Evolutionary conservation across 2,888 invertebrate species (phyloP), one percentile per base, ranked within the genome.

Genomic region (Dorcus parallelipipedus): DNA sequence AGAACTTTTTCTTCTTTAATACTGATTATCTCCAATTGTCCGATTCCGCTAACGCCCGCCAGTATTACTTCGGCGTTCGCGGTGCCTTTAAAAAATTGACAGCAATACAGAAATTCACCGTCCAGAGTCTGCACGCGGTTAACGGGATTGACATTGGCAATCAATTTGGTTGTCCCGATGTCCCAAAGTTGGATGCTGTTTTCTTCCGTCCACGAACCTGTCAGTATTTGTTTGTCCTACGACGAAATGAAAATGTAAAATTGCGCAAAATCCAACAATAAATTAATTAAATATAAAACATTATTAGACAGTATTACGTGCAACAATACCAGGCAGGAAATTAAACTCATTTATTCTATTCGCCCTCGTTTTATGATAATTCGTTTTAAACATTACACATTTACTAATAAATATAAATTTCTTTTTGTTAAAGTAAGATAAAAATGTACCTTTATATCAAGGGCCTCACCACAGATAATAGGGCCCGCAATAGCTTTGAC

Each of bases 131-230:
- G 78, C 38, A 81, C 73, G 47, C 84, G 73, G 66, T 85, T 85
- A 59, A 79, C 78, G 0, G 81, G 81, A 38, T 78, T 73, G 40
- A 85, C 71, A 10, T 80, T 72, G 54, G 74, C 78, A 9, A 83
- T 63, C 40, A 79, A 72, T 68, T 81, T 82, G 58, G 77, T 81
- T 1, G 81, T 81, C 5, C 71, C 74, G 42, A 84, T 63, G 61
- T 86, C 84, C 84, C 84, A 85, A 0, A 82, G 67, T 38, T 81
- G 78, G 1, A 85, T 71, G 17, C 82, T 83, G 45, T 83, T 81
- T 2, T 80, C 79, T 0, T 82, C 79, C 45, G 78, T 75, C 84
- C 85, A 85, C 39, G 84, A 84, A 1, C 84, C 85, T 0, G 81
- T 80, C 39, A 85, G 63, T 58, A 83, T 43, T 20, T 38, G 40